Evolutionary conservation across 2,113 vertebrate species (phyloP).

Genomic region (Genyomyrus donnyi): DNA sequence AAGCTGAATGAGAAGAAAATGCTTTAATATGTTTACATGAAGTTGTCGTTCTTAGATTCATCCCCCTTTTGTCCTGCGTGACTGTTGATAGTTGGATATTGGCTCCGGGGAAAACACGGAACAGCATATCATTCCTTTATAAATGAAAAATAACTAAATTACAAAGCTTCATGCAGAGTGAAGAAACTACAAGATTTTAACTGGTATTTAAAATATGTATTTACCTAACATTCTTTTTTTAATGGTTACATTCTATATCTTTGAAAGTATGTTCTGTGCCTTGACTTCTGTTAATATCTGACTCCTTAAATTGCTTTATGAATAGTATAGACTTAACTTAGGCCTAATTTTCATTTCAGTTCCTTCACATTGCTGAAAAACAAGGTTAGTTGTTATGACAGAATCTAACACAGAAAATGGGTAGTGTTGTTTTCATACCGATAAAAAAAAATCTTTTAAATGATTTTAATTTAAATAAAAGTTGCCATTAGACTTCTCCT

Average conservation of each 20-base stretch:
- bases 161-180: conserved; percentile 39
- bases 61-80: conserved; percentile 53
- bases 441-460: conserved; percentile 60
- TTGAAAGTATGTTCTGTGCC: conserved; percentile 72
- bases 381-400: conserved; percentile 53
- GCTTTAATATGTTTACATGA: conserved; percentile 63
- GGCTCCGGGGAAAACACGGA: conserved; percentile 56
- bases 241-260: conserved; percentile 52
- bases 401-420: conserved; percentile 58
- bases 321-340: conserved; percentile 41
- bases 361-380: conserved; percentile 43
- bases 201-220: conserved; percentile 73
- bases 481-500: conserved; percentile 47
- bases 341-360: conserved; percentile 40
- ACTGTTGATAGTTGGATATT: conserved; percentile 40
- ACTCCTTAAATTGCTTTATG: conserved; percentile 48
- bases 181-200: conserved; percentile 42
- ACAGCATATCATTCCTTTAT: conserved; percentile 68
- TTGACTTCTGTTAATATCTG: conserved; percentile 73
- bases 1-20: conserved; percentile 46
- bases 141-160: conserved; percentile 19
- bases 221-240: conserved; percentile 59
- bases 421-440: conserved; percentile 58
- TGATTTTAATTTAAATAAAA: conserved; percentile 76
- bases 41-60: conserved; percentile 51